Evolutionary conservation across 2,888 invertebrate genomes (phyloP).

Genomic region (Caenorhabditis sp.): DNA sequence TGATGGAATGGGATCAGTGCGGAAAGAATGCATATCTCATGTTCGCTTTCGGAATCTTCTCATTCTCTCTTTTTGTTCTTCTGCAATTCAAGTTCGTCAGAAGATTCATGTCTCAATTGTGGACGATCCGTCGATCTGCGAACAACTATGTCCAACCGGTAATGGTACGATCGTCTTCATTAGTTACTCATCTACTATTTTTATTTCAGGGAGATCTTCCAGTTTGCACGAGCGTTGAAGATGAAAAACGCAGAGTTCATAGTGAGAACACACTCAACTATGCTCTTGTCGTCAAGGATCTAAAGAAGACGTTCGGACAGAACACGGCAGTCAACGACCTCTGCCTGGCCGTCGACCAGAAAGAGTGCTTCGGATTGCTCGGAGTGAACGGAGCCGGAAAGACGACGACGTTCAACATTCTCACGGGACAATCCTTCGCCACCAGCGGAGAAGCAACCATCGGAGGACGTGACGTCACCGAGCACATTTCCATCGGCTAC

Average conservation of each 20-base stretch:
- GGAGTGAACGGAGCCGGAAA: constrained; percentile 77
- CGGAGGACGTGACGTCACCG: constrained; percentile 53
- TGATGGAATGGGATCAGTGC: constrained; percentile 57
- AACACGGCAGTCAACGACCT: constrained; percentile 62
- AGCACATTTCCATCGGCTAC: constrained; percentile 70
- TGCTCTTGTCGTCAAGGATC: constrained; percentile 40
- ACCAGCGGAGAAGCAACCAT: constrained; percentile 56
- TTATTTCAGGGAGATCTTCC: constrained; percentile 33
- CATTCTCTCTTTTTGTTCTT: constrained; percentile 64
- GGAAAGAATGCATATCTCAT: constrained; percentile 65
- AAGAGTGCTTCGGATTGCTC: constrained; percentile 77
- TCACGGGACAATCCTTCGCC: constrained; percentile 71
- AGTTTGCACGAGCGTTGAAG: constrained; percentile 25
- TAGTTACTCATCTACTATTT: background rate
- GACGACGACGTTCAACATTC: constrained; percentile 77
- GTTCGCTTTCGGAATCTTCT: constrained; percentile 64
- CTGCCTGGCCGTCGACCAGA: constrained; percentile 69
- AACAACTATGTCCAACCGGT: constrained; percentile 42
- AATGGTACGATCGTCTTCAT: background rate
- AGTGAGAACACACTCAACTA: background rate
- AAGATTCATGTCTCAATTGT: constrained; percentile 44
- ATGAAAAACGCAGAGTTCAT: constrained; percentile 28
- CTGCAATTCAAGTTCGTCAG: constrained; percentile 60
- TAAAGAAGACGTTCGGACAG: constrained; percentile 56
- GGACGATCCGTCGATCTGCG: constrained; percentile 35